phyloP scores from a whole-genome alignment of 23 tunicate genomes.

The Trididemnum clinides region DNA sequence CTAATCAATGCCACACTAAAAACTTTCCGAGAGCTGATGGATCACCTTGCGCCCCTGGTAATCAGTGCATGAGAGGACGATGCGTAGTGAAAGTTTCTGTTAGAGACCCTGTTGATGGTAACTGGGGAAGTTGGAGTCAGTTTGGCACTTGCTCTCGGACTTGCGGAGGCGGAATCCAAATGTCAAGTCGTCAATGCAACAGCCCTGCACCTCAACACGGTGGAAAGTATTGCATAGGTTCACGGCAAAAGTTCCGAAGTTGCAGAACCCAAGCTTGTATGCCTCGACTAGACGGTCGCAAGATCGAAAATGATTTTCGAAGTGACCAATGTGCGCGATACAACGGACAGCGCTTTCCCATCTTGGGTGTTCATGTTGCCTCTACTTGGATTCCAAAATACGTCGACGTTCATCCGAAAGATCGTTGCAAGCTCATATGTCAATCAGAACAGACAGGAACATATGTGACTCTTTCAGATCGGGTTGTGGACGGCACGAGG shows the following conservation, averaged over 20 bases:
- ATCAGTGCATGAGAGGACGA: constrained; percentile 69
- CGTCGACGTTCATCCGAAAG: constrained; percentile 52
- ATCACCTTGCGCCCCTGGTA: constrained; percentile 73
- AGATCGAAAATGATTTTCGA: constrained; percentile 63
- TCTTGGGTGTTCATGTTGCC: constrained; percentile 53
- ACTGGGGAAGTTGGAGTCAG: constrained; percentile 86
- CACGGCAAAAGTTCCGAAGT: constrained; percentile 69
- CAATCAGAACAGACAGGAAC: constrained; percentile 81
- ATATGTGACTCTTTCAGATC: constrained; percentile 59
- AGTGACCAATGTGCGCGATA: constrained; percentile 83
- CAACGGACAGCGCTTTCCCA: constrained; percentile 83
- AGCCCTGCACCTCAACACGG: constrained; percentile 89
- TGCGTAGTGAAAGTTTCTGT: constrained; percentile 47
- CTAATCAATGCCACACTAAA: constrained; percentile 82
- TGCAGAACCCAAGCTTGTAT: constrained; percentile 69
- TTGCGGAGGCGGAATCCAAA: constrained; percentile 85
- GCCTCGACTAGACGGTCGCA: not conserved
- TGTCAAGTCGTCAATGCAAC: constrained; percentile 92
- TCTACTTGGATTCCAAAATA: constrained; percentile 89
- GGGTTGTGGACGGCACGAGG: constrained; percentile 94
- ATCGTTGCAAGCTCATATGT: constrained; percentile 89
- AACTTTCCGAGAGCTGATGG: constrained; percentile 91
- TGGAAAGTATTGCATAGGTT: constrained; percentile 84
- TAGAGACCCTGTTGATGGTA: constrained; percentile 59
- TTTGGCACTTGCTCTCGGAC: constrained; percentile 90